Evolutionary conservation across 1,140 invertebrate genomes (phyloP), one percentile per base, ranked within the genome.

Genomic region (Rhizoglyphus robini): DNA sequence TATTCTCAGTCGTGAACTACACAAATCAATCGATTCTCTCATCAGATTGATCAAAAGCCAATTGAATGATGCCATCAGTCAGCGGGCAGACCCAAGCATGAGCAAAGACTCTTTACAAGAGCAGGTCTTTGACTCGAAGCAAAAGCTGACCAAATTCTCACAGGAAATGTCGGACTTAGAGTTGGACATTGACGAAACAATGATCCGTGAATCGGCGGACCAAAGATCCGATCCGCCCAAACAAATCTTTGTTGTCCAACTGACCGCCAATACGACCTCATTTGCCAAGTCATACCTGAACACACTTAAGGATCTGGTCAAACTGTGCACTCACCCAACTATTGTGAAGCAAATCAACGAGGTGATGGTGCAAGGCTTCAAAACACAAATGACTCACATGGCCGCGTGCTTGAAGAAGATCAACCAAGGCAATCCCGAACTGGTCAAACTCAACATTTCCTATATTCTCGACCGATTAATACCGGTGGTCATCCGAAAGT

Each of bases 1-100:
- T 75, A 84, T 88, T 71, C 77, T 96, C 58, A 87, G 93, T 71
- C 83, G 84, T 32, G 81, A 88, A 65, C 76, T 95, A 36, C 79
- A 85, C 68, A 78, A 79, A 15, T 83, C 87, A 23, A 74, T 90
- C 27, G 75, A 77, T 58, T 73, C 72, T 66, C 73, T 77, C 15
- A 75, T 90, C 41, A 76, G 79, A 68, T 85, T 88, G 63, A 79
- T 83, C 3, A 80, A 82, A 59, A 83, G 88, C 66, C 88, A 89
- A 73, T 79, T 86, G 54, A 76, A 87, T 5, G 87, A 90, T 69
- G 83, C 83, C 0, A 80, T 87, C 11, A 86, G 85, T 71, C 74
- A 86, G 46, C 76, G 86, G 54, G 80, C 82, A 41, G 32, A 51
- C 13, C 18, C 18, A 11, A 8, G 36, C 8, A 41, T 41, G 18